Evolutionary conservation across 2,113 vertebrate genomes (phyloP).

Genomic region (Apodemus speciosus): DNA sequence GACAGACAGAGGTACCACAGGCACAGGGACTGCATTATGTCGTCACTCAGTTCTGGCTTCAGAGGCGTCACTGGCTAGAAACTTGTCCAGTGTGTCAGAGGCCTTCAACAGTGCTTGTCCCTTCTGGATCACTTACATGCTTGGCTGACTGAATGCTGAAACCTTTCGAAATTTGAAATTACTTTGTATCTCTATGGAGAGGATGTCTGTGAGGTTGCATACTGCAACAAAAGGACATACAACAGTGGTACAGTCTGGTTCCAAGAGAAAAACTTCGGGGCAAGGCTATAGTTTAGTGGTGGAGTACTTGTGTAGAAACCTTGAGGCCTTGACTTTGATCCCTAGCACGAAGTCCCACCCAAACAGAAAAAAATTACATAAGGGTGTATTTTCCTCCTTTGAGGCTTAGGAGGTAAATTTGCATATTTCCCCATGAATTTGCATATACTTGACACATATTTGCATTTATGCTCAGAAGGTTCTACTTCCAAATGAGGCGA

Average conservation of each 20-base stretch:
- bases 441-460: neutral
- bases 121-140: neutral
- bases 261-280: neutral
- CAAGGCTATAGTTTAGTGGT: neutral
- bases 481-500: conserved; percentile 6
- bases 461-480: neutral
- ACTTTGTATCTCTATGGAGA: neutral
- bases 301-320: neutral
- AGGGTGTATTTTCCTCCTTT: neutral
- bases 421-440: neutral
- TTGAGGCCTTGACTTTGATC: neutral
- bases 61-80: neutral
- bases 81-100: neutral
- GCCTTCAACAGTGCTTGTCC: neutral
- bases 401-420: neutral
- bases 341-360: no score
- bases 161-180: neutral
- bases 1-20: neutral
- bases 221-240: neutral
- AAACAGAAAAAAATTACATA: neutral
- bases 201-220: neutral
- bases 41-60: neutral
- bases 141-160: fast-evolving
- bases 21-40: neutral
- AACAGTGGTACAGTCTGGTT: neutral